Percentiles rank a stretch among this genome's conserved stretches.
phyloP scores from a whole-genome alignment of 53 echinoderm and acorn worm species.

The Astropecten irregularis region DNA sequence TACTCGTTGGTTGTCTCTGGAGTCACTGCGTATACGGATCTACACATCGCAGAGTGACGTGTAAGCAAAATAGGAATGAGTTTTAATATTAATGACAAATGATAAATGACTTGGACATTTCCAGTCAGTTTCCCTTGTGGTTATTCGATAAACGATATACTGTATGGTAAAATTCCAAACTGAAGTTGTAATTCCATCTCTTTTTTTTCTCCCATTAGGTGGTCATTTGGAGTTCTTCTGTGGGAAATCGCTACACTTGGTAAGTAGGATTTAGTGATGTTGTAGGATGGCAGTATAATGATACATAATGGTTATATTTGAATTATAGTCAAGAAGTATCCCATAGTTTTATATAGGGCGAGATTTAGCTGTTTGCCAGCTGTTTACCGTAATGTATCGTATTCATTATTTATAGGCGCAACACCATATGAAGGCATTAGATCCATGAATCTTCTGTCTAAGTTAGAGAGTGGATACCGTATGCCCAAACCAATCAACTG shows the following conservation, averaged over 20 bases:
- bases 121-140: too few relatives aligned
- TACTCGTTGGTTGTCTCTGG: slow-evolving; percentile 28
- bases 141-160: too few relatives aligned
- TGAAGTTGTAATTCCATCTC: too few relatives aligned
- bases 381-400: not conserved
- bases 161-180: not conserved
- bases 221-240: slow-evolving; percentile 45
- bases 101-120: too few relatives aligned
- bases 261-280: not conserved
- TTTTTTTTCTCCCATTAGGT: not conserved
- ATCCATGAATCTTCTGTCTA: not conserved
- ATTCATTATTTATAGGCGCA: not conserved
- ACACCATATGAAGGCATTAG: slow-evolving; percentile 22
- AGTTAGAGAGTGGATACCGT: slow-evolving; percentile 26
- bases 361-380: not conserved
- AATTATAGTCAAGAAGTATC: not conserved
- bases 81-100: too few relatives aligned
- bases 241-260: slow-evolving; percentile 36
- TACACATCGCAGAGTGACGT: slow-evolving; percentile 39
- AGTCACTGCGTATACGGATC: not conserved
- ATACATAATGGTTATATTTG: not conserved
- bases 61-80: slow-evolving; percentile 13
- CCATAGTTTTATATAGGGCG: not conserved
- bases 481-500: slow-evolving; percentile 26
- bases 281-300: not conserved